Base-by-base conservation (phyloP, 1,140 invertebrate genomes). In the Bombyx mori region DNA sequence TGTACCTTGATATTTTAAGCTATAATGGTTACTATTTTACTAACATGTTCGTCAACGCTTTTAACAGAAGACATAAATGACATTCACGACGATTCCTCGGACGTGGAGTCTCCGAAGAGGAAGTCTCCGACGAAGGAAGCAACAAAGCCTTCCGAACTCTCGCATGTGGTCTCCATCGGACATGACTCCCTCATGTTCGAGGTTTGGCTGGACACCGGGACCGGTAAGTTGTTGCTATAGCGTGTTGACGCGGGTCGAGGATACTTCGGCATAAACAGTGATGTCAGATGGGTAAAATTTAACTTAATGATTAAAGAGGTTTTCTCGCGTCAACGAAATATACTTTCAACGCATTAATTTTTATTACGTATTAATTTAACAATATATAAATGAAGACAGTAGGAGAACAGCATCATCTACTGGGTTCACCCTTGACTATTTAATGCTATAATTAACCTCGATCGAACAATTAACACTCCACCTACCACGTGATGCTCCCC, bases 121-220 rank as follows among this genome's bases (percentile, higher is more conserved):
- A 53, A 48, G 42, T n/a, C 54, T 9, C 48, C 62, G 18, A 50
- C 51, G 54, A 51, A 48, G 44, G 50, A 59, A 26, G 50, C 42
- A 46, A 10, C 52, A 35, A 8, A 44, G 1, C 49, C 58, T 2
- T 44, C 55, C 1, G 66, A 66, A 7, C 63, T 68, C 9, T 51
- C 71, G 58, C 79, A 82, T 61, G 69, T 82, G 10, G 47, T 82
- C 12, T 77, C 78, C 5, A 42, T 85, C 1, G 82, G 82, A 6
- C 75, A 81, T 63, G 82, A 85, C 52, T 75, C 79, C 42, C 79
- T 85, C 42, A 75, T 82, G 67, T 71, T 85, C 53, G 82, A 85
- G 53, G 49, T 80, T 12, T 85, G 80, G 79, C 60, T 77, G 22
- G 68, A 79, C 42, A 59, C 70, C 1, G 54, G 44, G 9, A 75